phyloP scores from a whole-genome alignment of 2,113 vertebrate genomes.

The Rallus limicola region DNA sequence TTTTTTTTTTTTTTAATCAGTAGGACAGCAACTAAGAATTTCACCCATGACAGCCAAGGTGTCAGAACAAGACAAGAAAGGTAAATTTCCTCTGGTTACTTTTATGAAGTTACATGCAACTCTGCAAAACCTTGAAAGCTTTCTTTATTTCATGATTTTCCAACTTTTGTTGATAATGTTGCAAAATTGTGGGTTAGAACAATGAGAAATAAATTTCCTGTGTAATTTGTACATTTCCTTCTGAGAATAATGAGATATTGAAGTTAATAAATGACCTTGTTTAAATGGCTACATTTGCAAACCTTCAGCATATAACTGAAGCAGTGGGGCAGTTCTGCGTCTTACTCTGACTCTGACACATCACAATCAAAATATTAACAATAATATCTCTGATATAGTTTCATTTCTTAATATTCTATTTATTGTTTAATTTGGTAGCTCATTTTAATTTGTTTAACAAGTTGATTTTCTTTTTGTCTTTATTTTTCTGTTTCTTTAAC shows the following conservation, averaged over 20 bases:
- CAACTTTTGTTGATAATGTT: background rate
- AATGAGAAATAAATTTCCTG: background rate
- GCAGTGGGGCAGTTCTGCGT: background rate
- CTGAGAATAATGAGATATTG: background rate
- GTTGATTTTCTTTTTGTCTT: background rate
- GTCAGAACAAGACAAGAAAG: slow-evolving; percentile 30
- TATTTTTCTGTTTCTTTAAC: background rate
- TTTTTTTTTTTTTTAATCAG: slow-evolving; percentile 30
- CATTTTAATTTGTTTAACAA: background rate
- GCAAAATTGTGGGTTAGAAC: background rate
- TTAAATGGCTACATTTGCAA: background rate
- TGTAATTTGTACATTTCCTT: background rate
- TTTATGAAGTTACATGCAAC: background rate
- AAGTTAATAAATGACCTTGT: background rate
- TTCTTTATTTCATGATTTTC: background rate
- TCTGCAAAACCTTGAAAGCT: background rate
- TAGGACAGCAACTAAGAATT: slow-evolving; percentile 26
- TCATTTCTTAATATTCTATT: background rate
- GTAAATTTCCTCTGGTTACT: slow-evolving; percentile 32
- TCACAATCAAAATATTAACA: background rate
- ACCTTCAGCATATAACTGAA: background rate
- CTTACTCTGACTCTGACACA: background rate
- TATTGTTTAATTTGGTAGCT: background rate
- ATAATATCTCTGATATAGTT: background rate
- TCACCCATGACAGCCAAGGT: slow-evolving; percentile 3